A percentile compares a stretch with the other conserved stretches of the same genome.
phyloP scores from a whole-genome alignment of 1,140 invertebrate genomes.

The Heliconius eleuchia region DNA sequence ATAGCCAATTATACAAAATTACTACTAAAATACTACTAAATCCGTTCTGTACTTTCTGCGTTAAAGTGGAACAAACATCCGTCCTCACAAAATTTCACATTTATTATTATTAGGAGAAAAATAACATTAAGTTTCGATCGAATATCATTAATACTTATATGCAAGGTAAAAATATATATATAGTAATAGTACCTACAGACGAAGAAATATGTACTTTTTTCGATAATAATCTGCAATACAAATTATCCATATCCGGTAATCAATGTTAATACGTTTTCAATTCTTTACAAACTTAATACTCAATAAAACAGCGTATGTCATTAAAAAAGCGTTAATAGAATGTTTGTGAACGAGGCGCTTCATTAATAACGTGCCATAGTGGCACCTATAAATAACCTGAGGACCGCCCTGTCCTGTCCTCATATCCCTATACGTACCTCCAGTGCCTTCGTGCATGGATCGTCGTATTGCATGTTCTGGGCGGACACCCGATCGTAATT shows the following conservation, averaged over 20 bases:
- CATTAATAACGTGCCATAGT: constrained; percentile 66
- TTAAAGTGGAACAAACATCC: too few species aligned
- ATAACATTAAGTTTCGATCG: too few species aligned
- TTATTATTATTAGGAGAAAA: too few species aligned
- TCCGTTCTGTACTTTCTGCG: too few species aligned
- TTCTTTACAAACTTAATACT: constrained; percentile 28
- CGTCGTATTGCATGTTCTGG: constrained; percentile 24
- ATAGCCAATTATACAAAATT: too few species aligned
- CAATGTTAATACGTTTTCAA: constrained; percentile 18
- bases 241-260: constrained; percentile 20
- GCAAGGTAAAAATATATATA: too few species aligned
- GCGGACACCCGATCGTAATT: constrained; percentile 34
- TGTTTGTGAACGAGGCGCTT: constrained; percentile 48
- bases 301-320: constrained; percentile 33
- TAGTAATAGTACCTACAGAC: not conserved
- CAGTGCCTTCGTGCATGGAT: not conserved
- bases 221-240: not conserved
- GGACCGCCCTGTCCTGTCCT: constrained; percentile 24
- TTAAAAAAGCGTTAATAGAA: constrained; percentile 44
- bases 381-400: constrained; percentile 62
- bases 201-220: not conserved
- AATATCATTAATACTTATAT: too few species aligned
- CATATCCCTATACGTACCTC: not conserved
- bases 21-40: too few species aligned
- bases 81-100: too few species aligned